A percentile compares a stretch with the other conserved stretches of the same genome.
These are phyloP conservation scores for Styela clava DNA, from an alignment of 23 tunicate species.

Conservation along the genomic window DNA sequence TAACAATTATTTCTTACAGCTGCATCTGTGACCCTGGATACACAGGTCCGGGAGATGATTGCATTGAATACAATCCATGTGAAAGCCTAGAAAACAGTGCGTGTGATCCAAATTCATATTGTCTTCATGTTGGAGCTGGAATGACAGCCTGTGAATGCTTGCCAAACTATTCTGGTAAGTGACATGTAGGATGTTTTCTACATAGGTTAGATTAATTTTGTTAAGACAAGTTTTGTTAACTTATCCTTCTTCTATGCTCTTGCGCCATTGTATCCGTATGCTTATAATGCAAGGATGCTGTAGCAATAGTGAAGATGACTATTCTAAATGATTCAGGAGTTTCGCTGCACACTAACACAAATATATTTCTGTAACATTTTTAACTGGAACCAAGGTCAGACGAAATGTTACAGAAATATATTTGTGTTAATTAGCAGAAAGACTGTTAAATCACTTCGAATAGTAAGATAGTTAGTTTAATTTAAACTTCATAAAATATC, in stretches of 20 bases:
- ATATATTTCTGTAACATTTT: too few relatives aligned
- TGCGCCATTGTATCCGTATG: too few relatives aligned
- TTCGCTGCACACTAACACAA: too few relatives aligned
- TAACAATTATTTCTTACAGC: too few relatives aligned
- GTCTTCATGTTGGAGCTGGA: constrained; percentile 49
- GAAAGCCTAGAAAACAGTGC: constrained; percentile 41
- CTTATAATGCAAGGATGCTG: too few relatives aligned
- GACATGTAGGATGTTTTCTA: background rate
- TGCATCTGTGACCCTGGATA: constrained; percentile 71
- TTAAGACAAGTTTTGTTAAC: background rate
- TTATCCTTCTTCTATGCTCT: background rate
- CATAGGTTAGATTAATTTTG: background rate
- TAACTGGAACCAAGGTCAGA: too few relatives aligned
- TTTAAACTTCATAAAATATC: too few relatives aligned
- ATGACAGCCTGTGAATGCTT: constrained; percentile 40
- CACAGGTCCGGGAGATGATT: constrained; percentile 43
- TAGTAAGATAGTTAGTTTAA: too few relatives aligned
- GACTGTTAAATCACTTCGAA: too few relatives aligned
- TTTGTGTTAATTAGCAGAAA: background rate
- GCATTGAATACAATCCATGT: constrained; percentile 71
- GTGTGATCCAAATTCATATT: constrained; percentile 50
- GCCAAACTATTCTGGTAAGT: constrained; percentile 23
- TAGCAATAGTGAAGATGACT: too few relatives aligned
- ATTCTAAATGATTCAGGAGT: too few relatives aligned
- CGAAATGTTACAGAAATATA: too few relatives aligned